Conservation (phyloP, 2,113 vertebrate species). For the Equus quagga region DNA sequence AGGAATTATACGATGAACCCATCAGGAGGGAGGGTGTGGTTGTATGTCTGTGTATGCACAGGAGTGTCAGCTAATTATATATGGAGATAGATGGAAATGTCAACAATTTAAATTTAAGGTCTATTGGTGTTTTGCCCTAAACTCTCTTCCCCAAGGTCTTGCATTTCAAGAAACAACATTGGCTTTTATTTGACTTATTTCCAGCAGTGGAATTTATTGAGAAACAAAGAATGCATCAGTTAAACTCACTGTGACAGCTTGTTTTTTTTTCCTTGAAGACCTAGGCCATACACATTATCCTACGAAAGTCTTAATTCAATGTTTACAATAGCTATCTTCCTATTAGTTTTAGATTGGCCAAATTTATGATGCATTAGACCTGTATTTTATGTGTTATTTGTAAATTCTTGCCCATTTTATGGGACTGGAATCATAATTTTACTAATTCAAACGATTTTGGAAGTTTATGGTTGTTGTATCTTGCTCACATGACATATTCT, state of each 20-base stretch:
- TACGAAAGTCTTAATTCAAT: slow-evolving; percentile 40
- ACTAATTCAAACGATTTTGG: slow-evolving; percentile 70
- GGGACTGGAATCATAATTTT: slow-evolving; percentile 49
- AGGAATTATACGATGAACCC: background rate
- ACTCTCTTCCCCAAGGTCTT: background rate
- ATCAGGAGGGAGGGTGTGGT: background rate
- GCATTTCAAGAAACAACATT: slow-evolving; percentile 52
- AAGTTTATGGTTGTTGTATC: slow-evolving; percentile 69
- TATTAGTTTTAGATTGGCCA: slow-evolving; percentile 47
- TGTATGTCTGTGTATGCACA: background rate
- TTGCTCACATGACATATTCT: slow-evolving; percentile 72
- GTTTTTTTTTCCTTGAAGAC: slow-evolving; percentile 59
- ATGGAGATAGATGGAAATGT: background rate
- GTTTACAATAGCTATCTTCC: slow-evolving; percentile 60
- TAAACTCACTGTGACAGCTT: slow-evolving; percentile 43
- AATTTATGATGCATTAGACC: slow-evolving; percentile 55
- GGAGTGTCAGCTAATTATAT: background rate
- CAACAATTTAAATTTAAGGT: background rate
- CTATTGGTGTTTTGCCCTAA: slow-evolving; percentile 10
- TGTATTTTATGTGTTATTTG: slow-evolving; percentile 71
- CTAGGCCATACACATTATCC: background rate
- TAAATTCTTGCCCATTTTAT: slow-evolving; percentile 62
- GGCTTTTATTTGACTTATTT: slow-evolving; percentile 55
- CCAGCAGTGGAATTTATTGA: slow-evolving; percentile 36
- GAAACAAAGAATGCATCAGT: slow-evolving; percentile 40